Base-by-base conservation (phyloP, 1,140 invertebrate genomes). In the Eriocheir sinensis region DNA sequence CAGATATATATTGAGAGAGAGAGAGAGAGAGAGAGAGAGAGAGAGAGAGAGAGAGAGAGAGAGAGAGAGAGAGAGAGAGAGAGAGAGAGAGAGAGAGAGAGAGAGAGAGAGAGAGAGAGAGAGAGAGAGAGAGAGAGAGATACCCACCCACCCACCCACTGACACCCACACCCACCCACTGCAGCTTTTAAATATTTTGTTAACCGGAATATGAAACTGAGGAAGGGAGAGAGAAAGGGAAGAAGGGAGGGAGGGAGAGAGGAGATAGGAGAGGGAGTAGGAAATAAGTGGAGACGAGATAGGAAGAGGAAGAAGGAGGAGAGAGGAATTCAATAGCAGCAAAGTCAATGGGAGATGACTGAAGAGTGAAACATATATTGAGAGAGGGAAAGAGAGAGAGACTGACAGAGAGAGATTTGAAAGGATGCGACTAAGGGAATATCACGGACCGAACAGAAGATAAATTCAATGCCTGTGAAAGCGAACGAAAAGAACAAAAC, bases 271-370 rank as follows among this genome's bases (percentile, higher is more conserved):
- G 27, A 27, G 53, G n/a, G n/a, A n/a, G n/a, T n/a, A n/a, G n/a
- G 53, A 72, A 72, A 72, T 72, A 27, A 72, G 53, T 12, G 53
- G 53, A 72, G 53, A 27, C 27, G 53, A 72, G 53, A 72, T 12
- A 12, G 53, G 53, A 12, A 27, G 27, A 72, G 53, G 53, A 27
- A 12, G 53, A 12, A 72, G 53, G 12, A 12, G 53, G 53, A 12
- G 53, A 27, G 27, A 85, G 30, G 34, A 85, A 41, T 38, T 38
- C 34, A 41, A 85, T 41, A 85, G 17, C 81, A 85, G 30, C 6
- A 85, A 34, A 85, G 81, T 15, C 17, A 85, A 36, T 85, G 81
- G 81, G 81, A 41, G 81, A 85, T 41, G 81, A 85, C 36, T 36
- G 81, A 12, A 38, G 81, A 41, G 34, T 27, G 38, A 15, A 41